phyloP scores from a whole-genome alignment of 23 tunicate species.

The Trididemnum miniatum region DNA sequence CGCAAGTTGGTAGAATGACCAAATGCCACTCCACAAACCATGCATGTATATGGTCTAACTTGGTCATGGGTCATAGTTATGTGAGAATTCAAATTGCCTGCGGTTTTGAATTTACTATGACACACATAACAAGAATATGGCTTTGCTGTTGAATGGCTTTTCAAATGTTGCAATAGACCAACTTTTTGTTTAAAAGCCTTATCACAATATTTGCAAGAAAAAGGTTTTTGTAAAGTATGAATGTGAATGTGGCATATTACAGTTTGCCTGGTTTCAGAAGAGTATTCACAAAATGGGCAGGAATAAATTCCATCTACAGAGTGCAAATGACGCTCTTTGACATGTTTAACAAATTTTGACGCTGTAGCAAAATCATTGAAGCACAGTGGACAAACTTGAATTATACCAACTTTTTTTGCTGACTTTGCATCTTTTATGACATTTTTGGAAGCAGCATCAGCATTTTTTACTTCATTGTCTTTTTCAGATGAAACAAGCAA shows the following conservation, averaged over 20 bases:
- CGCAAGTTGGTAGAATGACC: conserved; percentile 53
- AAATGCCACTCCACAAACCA: conserved; percentile 40
- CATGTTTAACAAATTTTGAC: conserved; percentile 18
- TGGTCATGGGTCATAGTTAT: conserved; percentile 46
- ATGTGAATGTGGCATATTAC: conserved; percentile 34
- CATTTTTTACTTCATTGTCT: no score
- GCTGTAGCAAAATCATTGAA: neutral
- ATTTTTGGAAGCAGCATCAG: no score
- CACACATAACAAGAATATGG: conserved; percentile 45
- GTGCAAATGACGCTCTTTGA: conserved; percentile 8
- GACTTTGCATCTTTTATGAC: no score
- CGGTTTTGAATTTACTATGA: conserved; percentile 36
- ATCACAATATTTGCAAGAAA: conserved; percentile 40
- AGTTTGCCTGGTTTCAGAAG: conserved; percentile 5
- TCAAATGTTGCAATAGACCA: conserved; percentile 53
- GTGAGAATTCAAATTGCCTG: conserved; percentile 39
- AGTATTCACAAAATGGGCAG: conserved; percentile 57
- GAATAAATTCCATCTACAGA: neutral
- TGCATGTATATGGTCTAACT: conserved; percentile 32
- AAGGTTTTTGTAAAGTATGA: conserved; percentile 59
- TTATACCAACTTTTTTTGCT: no score
- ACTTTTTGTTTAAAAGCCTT: conserved; percentile 54
- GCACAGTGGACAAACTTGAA: conserved; percentile 18
- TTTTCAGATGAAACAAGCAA: no score
- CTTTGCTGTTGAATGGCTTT: conserved; percentile 45